These are phyloP conservation scores for Hystrix brachyura DNA, from an alignment of 2,113 vertebrate genomes.

Conservation along the genomic window DNA sequence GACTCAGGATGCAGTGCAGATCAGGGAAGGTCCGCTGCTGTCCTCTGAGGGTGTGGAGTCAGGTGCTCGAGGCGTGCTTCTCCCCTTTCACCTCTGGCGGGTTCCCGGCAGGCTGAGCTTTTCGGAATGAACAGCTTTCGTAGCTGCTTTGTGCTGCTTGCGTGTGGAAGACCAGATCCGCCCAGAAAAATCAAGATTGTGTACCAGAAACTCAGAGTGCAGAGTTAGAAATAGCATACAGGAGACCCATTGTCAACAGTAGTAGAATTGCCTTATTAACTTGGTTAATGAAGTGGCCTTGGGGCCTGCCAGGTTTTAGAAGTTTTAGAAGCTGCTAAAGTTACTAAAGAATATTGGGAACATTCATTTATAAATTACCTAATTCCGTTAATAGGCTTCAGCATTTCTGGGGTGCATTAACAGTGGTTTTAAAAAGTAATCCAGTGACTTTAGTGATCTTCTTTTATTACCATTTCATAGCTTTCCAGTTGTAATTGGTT, in stretches of 20 bases:
- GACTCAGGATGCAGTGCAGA: accelerated
- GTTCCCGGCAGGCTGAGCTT: neutral
- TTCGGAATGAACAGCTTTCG: neutral
- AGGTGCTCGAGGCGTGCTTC: neutral
- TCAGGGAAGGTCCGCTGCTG: neutral
- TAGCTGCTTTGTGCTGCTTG: neutral
- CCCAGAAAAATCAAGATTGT: neutral
- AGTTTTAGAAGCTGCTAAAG: slow-evolving; percentile 58
- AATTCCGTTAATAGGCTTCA: neutral
- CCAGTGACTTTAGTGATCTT: neutral
- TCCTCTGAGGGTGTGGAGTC: accelerated
- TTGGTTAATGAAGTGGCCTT: neutral
- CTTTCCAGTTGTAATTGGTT: slow-evolving; percentile 8
- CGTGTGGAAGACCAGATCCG: neutral
- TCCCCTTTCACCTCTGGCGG: neutral
- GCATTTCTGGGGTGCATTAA: slow-evolving; percentile 10
- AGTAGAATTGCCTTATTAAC: neutral
- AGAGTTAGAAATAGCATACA: neutral
- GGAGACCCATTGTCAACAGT: neutral
- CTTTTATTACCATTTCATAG: neutral
- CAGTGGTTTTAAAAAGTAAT: slow-evolving; percentile 49
- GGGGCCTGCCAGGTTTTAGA: neutral
- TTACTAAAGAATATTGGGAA: neutral
- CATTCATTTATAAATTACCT: slow-evolving; percentile 29
- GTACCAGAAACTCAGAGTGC: neutral